phyloP scores from a whole-genome alignment of 2,888 invertebrate genomes.

The Thecocarcelia acutangulata region DNA sequence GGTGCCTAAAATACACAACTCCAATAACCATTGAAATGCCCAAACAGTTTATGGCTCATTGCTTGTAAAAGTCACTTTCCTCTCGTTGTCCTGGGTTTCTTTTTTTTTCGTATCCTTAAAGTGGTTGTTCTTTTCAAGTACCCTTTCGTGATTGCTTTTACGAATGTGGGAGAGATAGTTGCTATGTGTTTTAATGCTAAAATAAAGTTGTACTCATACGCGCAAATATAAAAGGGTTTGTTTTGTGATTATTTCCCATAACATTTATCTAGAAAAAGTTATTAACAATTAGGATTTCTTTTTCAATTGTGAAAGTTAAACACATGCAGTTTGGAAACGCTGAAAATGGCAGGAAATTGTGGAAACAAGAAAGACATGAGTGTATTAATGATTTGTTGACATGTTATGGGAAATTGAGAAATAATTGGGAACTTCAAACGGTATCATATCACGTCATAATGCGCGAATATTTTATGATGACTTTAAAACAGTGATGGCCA shows the following conservation, averaged over 20 bases:
- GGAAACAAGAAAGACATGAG: neutral
- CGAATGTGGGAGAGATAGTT: conserved; percentile 50
- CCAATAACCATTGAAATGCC: neutral
- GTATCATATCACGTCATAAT: too few species aligned
- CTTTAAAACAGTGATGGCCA: too few species aligned
- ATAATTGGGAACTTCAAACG: too few species aligned
- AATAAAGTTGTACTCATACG: conserved; percentile 19
- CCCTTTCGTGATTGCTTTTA: conserved; percentile 36
- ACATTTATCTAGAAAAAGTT: conserved; percentile 38
- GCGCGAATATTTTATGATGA: too few species aligned
- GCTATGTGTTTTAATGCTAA: conserved; percentile 29
- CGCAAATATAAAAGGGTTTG: conserved; percentile 50
- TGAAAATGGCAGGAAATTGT: conserved; percentile 52
- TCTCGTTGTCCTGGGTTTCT: conserved; percentile 24
- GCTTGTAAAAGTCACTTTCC: conserved; percentile 50
- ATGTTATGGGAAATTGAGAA: conserved; percentile 20
- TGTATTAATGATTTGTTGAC: neutral
- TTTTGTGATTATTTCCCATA: conserved; percentile 56
- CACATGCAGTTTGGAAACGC: conserved; percentile 16
- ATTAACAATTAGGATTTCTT: conserved; percentile 12
- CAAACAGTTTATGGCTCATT: conserved; percentile 63
- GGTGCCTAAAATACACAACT: neutral
- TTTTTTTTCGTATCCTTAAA: conserved; percentile 35
- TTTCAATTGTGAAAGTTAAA: conserved; percentile 9
- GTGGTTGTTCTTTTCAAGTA: conserved; percentile 59